phyloP scores from a whole-genome alignment of 2,888 invertebrate species.

The Ophioninae sp. region DNA sequence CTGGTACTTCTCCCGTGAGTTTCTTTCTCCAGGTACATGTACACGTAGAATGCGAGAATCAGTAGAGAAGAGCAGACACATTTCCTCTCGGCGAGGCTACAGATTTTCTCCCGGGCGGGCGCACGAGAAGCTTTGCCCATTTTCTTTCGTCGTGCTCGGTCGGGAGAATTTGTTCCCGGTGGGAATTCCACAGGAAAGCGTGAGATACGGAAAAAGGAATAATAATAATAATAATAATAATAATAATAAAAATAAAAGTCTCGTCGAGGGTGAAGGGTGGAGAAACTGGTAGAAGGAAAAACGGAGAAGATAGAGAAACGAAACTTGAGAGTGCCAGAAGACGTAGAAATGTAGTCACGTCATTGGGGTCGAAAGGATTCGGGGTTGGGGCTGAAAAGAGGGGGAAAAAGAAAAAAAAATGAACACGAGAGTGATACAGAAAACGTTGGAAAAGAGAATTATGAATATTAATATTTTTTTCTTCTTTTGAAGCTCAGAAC shows the following conservation, averaged over 20 bases:
- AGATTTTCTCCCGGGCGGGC: conserved; percentile 47
- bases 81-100: conserved; percentile 21
- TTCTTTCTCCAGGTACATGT: neutral
- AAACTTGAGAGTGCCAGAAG: conserved; percentile 15
- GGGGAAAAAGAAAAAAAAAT: neutral
- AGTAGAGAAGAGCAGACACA: conserved; percentile 44
- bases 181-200: conserved; percentile 44
- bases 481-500: conserved; percentile 20
- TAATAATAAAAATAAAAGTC: neutral
- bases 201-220: conserved; percentile 25
- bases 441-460: conserved; percentile 40
- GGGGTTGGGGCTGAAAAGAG: neutral
- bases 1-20: conserved; percentile 9
- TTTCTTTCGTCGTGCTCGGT: conserved; percentile 56
- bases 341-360: conserved; percentile 52
- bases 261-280: neutral
- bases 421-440: neutral
- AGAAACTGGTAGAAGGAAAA: neutral
- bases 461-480: conserved; percentile 64
- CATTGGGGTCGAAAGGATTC: conserved; percentile 26
- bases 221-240: conserved; percentile 30
- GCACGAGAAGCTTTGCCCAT: conserved; percentile 54
- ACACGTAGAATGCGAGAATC: conserved; percentile 4
- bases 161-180: conserved; percentile 53
- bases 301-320: neutral